Evolutionary conservation across 2,888 invertebrate genomes (phyloP), one percentile per base, ranked within the genome.

Genomic region (Oconnorella tubifera): DNA sequence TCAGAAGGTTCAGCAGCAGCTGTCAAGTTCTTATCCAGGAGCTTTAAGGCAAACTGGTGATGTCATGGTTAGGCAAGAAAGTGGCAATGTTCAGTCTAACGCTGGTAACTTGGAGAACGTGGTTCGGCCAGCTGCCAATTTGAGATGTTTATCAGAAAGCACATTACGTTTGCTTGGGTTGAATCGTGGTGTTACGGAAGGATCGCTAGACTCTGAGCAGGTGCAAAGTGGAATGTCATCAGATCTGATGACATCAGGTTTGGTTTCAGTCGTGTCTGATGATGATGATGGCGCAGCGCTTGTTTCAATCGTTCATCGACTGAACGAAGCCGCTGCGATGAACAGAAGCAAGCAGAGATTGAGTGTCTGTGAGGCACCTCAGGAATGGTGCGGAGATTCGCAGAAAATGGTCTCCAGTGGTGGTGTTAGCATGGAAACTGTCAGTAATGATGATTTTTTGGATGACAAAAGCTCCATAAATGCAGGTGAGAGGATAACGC

Each of bases 261-360:
- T n/a, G n/a, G n/a, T n/a, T n/a, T n/a, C n/a, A n/a, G n/a, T n/a
- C n/a, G n/a, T n/a, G n/a, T n/a, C n/a, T n/a, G n/a, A n/a, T n/a
- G 62, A 63, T 1, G 67, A 63, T 6, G 67, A 64, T 1, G 71
- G 71, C 31, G 71, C 73, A 32, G 68, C 71, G 33, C 67, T 80
- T 62, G 63, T 74, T 2, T 70, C 74, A 62, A 75, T 80, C 60
- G 77, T 75, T 2, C 68, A 77, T 31, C 65, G 78, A 56, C 67
- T 80, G 28, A 80, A 80, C 65, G 67, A 64, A 50, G 79, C 78
- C 10, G 79, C 79, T 14, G 63, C 68, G 0, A 68, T 62, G 59
- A 70, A 64, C 61, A 62, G 57, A 31, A 51, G 25, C 53, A 6
- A 23, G 25, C 14, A 19, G 53, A n/a, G n/a, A n/a, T 40, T 40